A percentile compares a stretch with the other conserved stretches of the same genome.
Conservation (phyloP, 2,797 vertebrate genomes). For the Alauda arvensis region DNA sequence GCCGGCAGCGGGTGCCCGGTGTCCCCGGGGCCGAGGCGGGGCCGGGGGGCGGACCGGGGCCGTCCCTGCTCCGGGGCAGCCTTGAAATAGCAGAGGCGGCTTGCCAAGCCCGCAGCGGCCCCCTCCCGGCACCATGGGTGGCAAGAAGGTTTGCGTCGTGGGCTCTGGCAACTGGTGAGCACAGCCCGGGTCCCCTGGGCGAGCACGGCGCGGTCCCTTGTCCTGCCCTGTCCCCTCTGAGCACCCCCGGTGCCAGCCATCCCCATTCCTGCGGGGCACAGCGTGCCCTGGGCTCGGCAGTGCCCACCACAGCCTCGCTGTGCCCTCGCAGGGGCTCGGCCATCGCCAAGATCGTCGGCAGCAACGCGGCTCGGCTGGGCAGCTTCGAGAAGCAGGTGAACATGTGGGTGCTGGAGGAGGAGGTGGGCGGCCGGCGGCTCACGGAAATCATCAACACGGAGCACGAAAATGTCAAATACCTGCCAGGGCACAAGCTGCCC, state of each 20-base stretch:
- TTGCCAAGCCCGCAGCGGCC: neutral
- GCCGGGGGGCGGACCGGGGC: neutral
- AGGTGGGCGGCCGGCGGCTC: slow-evolving; percentile 81
- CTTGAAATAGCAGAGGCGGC: slow-evolving; percentile 12
- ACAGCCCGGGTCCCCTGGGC: fast-evolving
- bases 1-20: neutral
- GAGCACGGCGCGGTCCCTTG: neutral
- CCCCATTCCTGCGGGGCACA: neutral
- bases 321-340: slow-evolving; percentile 86
- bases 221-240: too few relatives aligned
- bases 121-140: slow-evolving; percentile 48
- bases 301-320: neutral
- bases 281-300: neutral
- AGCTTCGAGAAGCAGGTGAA: slow-evolving; percentile 83
- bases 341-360: slow-evolving; percentile 93
- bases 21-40: neutral
- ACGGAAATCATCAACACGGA: slow-evolving; percentile 94
- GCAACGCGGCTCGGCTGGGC: slow-evolving; percentile 80
- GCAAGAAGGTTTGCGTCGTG: slow-evolving; percentile 85
- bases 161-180: slow-evolving; percentile 97
- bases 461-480: slow-evolving; percentile 94
- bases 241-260: neutral
- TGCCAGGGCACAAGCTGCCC: slow-evolving; percentile 93
- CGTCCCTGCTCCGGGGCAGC: neutral
- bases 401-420: slow-evolving; percentile 98